These are phyloP conservation scores for Lomographa bimaculata DNA, from an alignment of 2,888 invertebrate species.

Conservation along the genomic window DNA sequence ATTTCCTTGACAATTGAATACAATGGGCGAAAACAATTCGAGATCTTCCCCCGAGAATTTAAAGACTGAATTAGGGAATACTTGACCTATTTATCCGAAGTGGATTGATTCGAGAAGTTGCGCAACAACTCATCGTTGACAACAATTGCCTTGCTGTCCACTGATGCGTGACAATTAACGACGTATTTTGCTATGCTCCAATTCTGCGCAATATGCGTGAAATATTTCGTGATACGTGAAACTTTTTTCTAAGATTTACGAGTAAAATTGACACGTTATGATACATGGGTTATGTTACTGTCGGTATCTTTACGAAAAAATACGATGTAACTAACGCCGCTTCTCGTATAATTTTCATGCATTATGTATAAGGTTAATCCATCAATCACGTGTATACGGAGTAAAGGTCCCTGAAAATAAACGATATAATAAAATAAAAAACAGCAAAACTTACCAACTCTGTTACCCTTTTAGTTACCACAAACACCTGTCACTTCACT, in stretches of 20 bases:
- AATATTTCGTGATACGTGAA: conserved; percentile 36
- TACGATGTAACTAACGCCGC: too few relatives aligned
- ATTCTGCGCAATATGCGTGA: conserved; percentile 32
- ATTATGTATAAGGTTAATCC: conserved; percentile 11
- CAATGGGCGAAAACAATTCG: conserved; percentile 45
- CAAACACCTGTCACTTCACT: conserved; percentile 50
- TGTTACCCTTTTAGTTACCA: conserved; percentile 27
- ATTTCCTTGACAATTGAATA: conserved; percentile 62
- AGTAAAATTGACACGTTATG: not conserved
- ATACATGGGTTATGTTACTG: too few relatives aligned
- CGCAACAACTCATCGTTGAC: conserved; percentile 41
- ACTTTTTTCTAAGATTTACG: conserved; percentile 36
- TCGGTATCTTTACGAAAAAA: conserved; percentile 2
- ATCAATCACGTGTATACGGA: conserved; percentile 16
- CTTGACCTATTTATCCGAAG: conserved; percentile 44
- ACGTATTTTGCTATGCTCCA: conserved; percentile 32
- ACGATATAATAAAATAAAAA: conserved; percentile 6
- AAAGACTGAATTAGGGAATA: conserved; percentile 31
- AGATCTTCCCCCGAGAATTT: conserved; percentile 25
- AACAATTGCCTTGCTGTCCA: conserved; percentile 37
- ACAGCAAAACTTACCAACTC: conserved; percentile 38
- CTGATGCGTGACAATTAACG: conserved; percentile 34
- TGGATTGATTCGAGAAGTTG: conserved; percentile 42
- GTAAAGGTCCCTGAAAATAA: conserved; percentile 1
- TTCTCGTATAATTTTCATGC: conserved; percentile 13